phyloP scores from a whole-genome alignment of 2,797 vertebrate species.

The Neosilurus hyrtlii region DNA sequence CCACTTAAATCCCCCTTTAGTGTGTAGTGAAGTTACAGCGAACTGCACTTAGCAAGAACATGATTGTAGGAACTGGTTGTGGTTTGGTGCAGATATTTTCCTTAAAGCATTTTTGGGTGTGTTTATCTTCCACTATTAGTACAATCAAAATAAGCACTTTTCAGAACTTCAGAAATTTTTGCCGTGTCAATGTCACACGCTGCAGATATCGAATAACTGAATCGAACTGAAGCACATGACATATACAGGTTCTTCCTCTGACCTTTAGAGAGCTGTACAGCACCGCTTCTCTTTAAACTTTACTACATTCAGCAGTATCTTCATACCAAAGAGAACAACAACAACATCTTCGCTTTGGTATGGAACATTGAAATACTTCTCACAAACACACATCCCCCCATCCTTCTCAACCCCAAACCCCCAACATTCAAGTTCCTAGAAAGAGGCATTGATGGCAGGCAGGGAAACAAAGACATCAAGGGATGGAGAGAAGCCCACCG shows the following conservation, averaged over 20 bases:
- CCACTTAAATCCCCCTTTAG: not conserved
- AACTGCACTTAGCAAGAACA: not conserved
- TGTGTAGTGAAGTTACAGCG: not conserved
- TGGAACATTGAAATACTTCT: constrained; percentile 27
- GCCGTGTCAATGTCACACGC: not conserved
- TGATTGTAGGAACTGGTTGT: not conserved
- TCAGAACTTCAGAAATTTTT: not conserved
- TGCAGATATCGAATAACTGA: too few species aligned
- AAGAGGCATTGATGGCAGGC: constrained; percentile 60
- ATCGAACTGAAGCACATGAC: not conserved
- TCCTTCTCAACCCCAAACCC: constrained; percentile 35
- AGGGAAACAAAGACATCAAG: constrained; percentile 52
- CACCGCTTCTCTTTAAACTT: not conserved
- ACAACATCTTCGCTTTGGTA: not conserved
- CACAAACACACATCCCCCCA: constrained; percentile 31
- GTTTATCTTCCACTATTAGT: not conserved
- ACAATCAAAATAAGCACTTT: not conserved
- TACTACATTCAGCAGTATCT: not conserved
- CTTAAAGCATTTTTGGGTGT: not conserved
- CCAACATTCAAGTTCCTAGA: constrained; percentile 70
- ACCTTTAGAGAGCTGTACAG: not conserved
- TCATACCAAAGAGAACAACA: not conserved
- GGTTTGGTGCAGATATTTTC: not conserved
- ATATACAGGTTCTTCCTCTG: not conserved
- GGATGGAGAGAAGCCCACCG: constrained; percentile 47